phyloP scores from a whole-genome alignment of 2,113 vertebrate genomes.

The Phylloscopus trochiloides region DNA sequence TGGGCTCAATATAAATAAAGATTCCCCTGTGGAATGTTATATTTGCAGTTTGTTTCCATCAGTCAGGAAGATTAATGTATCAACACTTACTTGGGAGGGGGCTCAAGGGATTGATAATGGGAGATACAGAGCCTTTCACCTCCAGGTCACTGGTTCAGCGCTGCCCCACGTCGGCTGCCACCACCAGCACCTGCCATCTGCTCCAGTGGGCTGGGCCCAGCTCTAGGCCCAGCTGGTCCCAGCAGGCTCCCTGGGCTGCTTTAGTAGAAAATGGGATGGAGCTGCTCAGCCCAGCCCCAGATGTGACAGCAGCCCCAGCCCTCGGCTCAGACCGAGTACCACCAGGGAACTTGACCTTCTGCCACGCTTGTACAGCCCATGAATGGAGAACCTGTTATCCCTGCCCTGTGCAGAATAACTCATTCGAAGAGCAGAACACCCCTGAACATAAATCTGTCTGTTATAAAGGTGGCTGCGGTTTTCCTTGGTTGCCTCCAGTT shows the following conservation, averaged over 20 bases:
- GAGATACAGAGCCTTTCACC: constrained; percentile 42
- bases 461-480: background rate
- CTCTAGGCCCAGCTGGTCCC: background rate
- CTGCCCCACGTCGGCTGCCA: background rate
- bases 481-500: background rate
- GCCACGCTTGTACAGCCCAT: background rate
- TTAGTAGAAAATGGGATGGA: background rate
- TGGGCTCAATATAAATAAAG: background rate
- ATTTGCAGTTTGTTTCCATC: constrained; percentile 38
- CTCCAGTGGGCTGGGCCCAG: background rate
- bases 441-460: constrained; percentile 50
- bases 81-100: background rate
- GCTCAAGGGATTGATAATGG: constrained; percentile 23
- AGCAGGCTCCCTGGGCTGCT: background rate
- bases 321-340: background rate
- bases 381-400: constrained; percentile 15
- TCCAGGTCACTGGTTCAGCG: constrained; percentile 50
- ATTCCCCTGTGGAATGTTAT: constrained; percentile 7
- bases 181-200: constrained; percentile 43
- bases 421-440: background rate
- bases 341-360: constrained; percentile 43
- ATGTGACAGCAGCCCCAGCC: background rate
- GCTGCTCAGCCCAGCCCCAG: background rate
- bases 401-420: constrained; percentile 1
- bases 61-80: constrained; percentile 55